phyloP scores from a whole-genome alignment of 2,113 vertebrate genomes.

The Callipepla californica region DNA sequence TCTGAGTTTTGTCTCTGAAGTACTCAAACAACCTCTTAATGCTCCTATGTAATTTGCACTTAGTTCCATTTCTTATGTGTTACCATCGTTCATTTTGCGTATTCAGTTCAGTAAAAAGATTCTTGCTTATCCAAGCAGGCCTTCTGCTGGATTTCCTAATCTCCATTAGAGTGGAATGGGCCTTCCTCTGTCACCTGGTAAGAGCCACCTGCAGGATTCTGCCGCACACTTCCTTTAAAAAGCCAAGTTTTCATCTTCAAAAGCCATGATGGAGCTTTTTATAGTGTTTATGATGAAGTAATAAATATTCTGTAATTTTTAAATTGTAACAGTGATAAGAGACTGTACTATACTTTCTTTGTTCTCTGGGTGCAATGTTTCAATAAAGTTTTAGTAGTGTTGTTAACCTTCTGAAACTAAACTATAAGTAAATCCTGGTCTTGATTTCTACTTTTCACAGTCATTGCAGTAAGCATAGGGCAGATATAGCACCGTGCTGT shows the following conservation, averaged over 20 bases:
- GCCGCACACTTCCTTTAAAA: not conserved
- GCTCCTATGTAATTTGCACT: not conserved
- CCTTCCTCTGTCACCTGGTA: not conserved
- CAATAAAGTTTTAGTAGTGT: not conserved
- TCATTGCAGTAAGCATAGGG: not conserved
- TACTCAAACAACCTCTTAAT: not conserved
- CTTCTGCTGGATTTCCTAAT: not conserved
- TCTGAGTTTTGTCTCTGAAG: not conserved
- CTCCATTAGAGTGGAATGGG: not conserved
- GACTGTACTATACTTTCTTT: not conserved
- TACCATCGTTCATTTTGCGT: not conserved
- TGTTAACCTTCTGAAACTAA: not conserved
- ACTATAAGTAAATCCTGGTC: not conserved
- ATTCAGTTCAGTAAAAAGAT: not conserved
- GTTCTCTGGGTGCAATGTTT: not conserved
- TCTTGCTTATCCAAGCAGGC: not conserved
- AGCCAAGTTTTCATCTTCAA: not conserved
- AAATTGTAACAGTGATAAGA: not conserved
- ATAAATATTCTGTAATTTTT: not conserved
- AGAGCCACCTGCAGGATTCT: not conserved
- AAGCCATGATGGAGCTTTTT: not conserved
- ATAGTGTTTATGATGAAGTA: not conserved
- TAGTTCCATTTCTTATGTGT: not conserved
- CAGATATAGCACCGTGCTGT: not conserved
- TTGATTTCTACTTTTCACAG: not conserved